A percentile compares a stretch with the other conserved stretches of the same genome.
Conservation (phyloP, 1,140 invertebrate species). For the Drosophila triauraria region DNA sequence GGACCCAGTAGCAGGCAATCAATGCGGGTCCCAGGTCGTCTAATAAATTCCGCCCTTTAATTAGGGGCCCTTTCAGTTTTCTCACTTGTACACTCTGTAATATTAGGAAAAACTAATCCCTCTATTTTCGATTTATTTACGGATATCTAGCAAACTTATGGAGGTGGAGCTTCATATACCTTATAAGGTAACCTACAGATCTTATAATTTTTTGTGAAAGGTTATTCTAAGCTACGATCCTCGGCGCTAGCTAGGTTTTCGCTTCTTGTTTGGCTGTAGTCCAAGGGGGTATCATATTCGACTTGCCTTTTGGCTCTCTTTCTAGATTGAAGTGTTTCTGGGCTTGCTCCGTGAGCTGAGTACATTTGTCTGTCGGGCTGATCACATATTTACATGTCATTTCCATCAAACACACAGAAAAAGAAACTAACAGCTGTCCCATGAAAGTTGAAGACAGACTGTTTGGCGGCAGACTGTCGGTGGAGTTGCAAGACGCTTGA, state of each 20-base stretch:
- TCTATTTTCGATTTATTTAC: too few species aligned
- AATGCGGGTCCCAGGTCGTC: constrained; percentile 21
- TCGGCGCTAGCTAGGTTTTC: too few species aligned
- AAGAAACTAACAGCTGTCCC: constrained; percentile 53
- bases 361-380: constrained; percentile 33
- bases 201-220: too few species aligned
- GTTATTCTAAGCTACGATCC: too few species aligned
- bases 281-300: not conserved
- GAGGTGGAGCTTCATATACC: too few species aligned
- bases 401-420: constrained; percentile 61
- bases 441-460: constrained; percentile 41
- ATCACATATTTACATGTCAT: constrained; percentile 68
- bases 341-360: constrained; percentile 20
- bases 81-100: not conserved
- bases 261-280: not conserved
- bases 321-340: constrained; percentile 25
- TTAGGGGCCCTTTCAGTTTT: constrained; percentile 22
- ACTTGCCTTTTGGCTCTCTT: not conserved
- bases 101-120: not conserved
- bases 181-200: too few species aligned
- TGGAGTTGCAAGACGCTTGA: constrained; percentile 38
- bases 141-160: too few species aligned
- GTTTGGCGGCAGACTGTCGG: constrained; percentile 44
- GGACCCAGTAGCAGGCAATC: constrained; percentile 47
- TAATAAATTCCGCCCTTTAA: constrained; percentile 59